Conservation (phyloP, 2,797 vertebrate species). For the Aphelocoma californica region DNA sequence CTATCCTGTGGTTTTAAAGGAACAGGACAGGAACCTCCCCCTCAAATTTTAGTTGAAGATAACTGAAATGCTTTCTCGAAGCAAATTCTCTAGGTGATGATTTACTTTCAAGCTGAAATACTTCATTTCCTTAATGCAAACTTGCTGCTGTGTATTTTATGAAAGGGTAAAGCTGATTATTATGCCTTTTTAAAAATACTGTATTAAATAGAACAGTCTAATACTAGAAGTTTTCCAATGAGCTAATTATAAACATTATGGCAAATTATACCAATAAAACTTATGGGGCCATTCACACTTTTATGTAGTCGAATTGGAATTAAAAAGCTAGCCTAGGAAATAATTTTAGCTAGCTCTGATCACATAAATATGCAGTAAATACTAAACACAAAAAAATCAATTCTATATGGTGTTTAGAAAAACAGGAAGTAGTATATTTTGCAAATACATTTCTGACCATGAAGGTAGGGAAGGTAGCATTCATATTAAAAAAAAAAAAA, state of each 20-base stretch:
- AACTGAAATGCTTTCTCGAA: not conserved
- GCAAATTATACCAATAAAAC: not conserved
- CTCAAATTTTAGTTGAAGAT: not conserved
- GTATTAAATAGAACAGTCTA: not conserved
- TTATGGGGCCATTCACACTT: not conserved
- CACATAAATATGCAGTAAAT: not conserved
- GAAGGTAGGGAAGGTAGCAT: not conserved
- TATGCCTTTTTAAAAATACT: not conserved
- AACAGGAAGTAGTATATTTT: not conserved
- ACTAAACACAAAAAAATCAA: not conserved
- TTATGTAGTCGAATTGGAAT: not conserved
- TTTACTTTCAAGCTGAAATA: not conserved
- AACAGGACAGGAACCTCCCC: not conserved
- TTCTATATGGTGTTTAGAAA: not conserved
- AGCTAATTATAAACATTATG: not conserved
- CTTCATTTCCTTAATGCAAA: not conserved
- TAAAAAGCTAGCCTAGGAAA: not conserved
- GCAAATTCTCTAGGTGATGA: not conserved
- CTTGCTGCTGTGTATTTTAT: not conserved
- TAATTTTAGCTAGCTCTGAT: not conserved
- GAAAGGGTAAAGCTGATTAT: not conserved
- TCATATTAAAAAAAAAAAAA: not conserved
- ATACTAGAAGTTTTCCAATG: not conserved
- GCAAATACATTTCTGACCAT: not conserved
- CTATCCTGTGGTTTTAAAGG: not conserved